Conservation (phyloP, 2,888 invertebrate species). For the Itoplectis maculator region DNA sequence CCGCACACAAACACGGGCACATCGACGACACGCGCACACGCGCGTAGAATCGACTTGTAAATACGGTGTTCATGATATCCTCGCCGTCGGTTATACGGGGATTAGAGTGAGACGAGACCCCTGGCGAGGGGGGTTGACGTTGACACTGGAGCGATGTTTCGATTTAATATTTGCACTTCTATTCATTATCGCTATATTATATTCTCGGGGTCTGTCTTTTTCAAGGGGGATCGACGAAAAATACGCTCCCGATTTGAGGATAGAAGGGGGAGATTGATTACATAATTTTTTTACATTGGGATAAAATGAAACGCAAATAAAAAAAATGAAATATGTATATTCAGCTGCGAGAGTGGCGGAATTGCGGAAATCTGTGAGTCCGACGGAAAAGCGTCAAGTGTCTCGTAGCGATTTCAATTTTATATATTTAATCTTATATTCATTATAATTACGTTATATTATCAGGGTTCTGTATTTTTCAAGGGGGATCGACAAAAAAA, state of each 20-base stretch:
- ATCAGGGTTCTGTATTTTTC: not conserved
- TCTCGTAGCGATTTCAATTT: constrained; percentile 19
- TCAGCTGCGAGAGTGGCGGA: too few species aligned
- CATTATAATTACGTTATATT: constrained; percentile 15
- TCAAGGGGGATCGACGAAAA: not conserved
- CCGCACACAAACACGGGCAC: constrained; percentile 16
- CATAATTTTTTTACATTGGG: too few species aligned
- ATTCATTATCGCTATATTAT: constrained; percentile 17
- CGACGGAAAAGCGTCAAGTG: too few species aligned
- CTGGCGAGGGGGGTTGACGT: constrained; percentile 17
- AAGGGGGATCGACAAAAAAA: not conserved
- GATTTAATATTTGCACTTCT: constrained; percentile 20
- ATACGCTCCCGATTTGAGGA: too few species aligned
- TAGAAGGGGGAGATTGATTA: too few species aligned
- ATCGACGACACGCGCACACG: not conserved
- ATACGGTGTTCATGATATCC: constrained; percentile 48
- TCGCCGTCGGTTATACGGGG: constrained; percentile 49
- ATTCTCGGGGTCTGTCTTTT: not conserved
- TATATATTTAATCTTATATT: constrained; percentile 4
- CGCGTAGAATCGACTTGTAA: constrained; percentile 23
- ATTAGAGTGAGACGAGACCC: constrained; percentile 48
- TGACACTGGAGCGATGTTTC: constrained; percentile 22
- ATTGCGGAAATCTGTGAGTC: too few species aligned
- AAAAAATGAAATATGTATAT: too few species aligned
- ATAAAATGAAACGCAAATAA: too few species aligned